Percentiles rank a stretch among this genome's conserved stretches.
These are phyloP conservation scores for Actenoides lindsayi DNA, from an alignment of 2,113 vertebrate species.

Conservation along the genomic window DNA sequence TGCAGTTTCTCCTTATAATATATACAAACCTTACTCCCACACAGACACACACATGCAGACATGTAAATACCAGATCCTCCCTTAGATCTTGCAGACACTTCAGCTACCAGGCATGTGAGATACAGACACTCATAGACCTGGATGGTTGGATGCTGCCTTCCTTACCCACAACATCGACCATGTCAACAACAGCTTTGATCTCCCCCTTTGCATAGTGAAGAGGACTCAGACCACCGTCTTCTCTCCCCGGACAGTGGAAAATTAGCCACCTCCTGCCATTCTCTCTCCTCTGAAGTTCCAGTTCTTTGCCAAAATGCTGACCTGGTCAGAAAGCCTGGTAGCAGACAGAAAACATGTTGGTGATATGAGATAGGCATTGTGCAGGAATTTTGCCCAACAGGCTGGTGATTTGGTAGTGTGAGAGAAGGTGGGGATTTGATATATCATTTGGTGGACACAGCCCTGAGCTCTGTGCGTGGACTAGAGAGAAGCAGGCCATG, in stretches of 20 bases:
- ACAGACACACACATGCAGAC: fast-evolving
- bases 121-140: not conserved
- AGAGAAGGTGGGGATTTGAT: not conserved
- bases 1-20: not conserved
- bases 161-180: not conserved
- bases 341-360: not conserved
- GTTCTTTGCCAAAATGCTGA: not conserved
- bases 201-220: not conserved
- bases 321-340: not conserved
- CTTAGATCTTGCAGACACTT: not conserved
- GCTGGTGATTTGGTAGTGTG: not conserved
- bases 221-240: not conserved
- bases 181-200: not conserved
- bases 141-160: not conserved
- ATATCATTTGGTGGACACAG: not conserved
- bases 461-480: not conserved
- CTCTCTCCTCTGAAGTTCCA: fast-evolving
- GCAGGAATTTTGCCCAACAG: not conserved
- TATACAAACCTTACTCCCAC: slow-evolving; percentile 22
- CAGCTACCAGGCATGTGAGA: not conserved
- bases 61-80: not conserved
- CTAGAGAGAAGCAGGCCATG: not conserved
- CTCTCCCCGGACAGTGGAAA: not conserved
- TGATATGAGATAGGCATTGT: fast-evolving
- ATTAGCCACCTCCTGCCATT: not conserved